These are phyloP conservation scores for Okamejei kenojei DNA, from an alignment of 2,797 vertebrate genomes.

Conservation along the genomic window DNA sequence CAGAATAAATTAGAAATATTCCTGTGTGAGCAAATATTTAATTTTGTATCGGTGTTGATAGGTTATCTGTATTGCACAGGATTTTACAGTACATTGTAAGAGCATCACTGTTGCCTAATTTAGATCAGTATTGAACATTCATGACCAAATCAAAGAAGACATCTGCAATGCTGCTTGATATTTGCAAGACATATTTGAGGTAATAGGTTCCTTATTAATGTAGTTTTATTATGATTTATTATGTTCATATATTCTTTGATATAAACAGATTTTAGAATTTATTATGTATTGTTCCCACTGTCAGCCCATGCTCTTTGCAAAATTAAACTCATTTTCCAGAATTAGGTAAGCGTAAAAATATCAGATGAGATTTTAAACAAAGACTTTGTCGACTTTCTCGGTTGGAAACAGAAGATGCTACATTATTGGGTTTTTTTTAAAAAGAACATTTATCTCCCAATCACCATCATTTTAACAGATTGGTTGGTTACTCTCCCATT, in stretches of 20 bases:
- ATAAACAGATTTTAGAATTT: neutral
- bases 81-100: neutral
- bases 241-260: neutral
- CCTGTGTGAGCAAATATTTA: neutral
- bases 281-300: neutral
- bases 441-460: neutral
- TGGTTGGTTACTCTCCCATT: neutral
- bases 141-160: neutral
- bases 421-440: neutral
- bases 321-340: neutral
- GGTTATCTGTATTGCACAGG: neutral
- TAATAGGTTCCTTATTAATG: constrained; percentile 1
- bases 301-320: neutral
- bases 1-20: constrained; percentile 29
- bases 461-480: neutral
- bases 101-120: neutral
- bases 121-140: neutral
- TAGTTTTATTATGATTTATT: neutral
- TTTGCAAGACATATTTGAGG: constrained; percentile 1
- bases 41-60: neutral
- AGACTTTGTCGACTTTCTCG: neutral
- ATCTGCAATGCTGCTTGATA: neutral
- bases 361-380: neutral
- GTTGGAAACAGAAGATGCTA: neutral
- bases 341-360: no score